Evolutionary conservation across 2,113 vertebrate genomes (phyloP), one percentile per base, ranked within the genome.

Genomic region (Heteronetta atricapilla): DNA sequence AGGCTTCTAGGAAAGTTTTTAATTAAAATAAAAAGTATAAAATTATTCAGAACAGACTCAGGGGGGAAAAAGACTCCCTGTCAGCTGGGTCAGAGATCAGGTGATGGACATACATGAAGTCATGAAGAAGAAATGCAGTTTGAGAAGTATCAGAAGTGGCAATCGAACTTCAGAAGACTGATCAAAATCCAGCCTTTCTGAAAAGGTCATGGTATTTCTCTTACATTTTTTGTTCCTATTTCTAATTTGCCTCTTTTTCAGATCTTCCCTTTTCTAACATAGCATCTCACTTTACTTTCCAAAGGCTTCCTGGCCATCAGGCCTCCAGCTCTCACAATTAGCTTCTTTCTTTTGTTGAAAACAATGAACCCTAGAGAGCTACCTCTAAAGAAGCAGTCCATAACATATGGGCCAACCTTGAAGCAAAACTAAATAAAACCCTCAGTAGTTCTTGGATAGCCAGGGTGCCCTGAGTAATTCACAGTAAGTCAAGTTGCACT

Each of bases 71-170:
- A 82, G 46, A 42, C 0, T 13, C 5, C 19, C 15, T 53, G n/a
- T 26, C 14, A 82, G 75, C 46, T 58, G 36, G 42, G 59, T 63
- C 56, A 86, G 40, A 66, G 63, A n/a, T 62, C 50, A 38, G 74
- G 3, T 11, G 62, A 62, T 21, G 67, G 55, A 25, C 62, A 74
- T 6, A 28, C 0, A 1, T 6, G 5, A 53, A 62, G 23, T 6
- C 55, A 34, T 0, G 3, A 72, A 72, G 15, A 91, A 7, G 40
- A 88, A 89, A 84, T 3, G 5, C 33, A 46, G 7, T 2, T 2
- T 1, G 1, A 91, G 48, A 25, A 59, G 10, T 23, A 56, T 31
- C 50, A 88, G 29, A 46, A 28, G 8, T 28, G 22, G 21, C 55
- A 88, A 42, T 46, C 63, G 55, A 68, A 52, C 10, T 52, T 77